Evolutionary conservation across 2,113 vertebrate species (phyloP).

Genomic region (Thalassarche chlororhynchos): DNA sequence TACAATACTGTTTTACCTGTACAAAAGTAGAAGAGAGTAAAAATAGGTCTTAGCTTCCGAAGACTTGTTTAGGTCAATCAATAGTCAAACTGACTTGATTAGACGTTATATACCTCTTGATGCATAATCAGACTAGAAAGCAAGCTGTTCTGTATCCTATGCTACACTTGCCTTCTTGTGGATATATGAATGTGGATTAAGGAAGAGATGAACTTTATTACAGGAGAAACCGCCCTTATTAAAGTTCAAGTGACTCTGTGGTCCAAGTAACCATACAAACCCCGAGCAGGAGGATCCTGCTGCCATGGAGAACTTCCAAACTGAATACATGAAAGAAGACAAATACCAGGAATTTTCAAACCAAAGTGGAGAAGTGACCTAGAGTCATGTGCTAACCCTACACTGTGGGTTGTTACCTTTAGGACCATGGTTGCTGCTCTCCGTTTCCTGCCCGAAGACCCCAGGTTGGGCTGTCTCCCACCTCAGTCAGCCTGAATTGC

Average conservation of each 20-base stretch:
- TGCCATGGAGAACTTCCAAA: background rate
- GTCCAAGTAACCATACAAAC: background rate
- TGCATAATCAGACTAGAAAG: background rate
- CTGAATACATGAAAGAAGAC: background rate
- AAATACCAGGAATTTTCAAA: background rate
- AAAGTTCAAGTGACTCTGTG: background rate
- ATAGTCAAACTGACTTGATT: background rate
- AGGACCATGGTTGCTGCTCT: background rate
- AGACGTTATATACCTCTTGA: background rate
- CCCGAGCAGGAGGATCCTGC: background rate
- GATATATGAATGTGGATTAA: background rate
- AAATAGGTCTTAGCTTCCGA: background rate
- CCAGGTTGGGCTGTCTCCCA: background rate
- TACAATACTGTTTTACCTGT: background rate
- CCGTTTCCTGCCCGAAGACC: background rate
- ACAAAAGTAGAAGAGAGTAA: background rate
- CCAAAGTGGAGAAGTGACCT: background rate
- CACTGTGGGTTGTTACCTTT: background rate
- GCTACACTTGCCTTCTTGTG: background rate
- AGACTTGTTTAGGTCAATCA: background rate
- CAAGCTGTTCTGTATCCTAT: background rate
- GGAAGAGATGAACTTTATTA: background rate
- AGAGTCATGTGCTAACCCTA: background rate
- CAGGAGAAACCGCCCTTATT: background rate
- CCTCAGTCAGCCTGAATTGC: background rate